Evolutionary conservation across 1,140 invertebrate genomes (phyloP), one percentile per base, ranked within the genome.

Genomic region (Drosophila arizonae): DNA sequence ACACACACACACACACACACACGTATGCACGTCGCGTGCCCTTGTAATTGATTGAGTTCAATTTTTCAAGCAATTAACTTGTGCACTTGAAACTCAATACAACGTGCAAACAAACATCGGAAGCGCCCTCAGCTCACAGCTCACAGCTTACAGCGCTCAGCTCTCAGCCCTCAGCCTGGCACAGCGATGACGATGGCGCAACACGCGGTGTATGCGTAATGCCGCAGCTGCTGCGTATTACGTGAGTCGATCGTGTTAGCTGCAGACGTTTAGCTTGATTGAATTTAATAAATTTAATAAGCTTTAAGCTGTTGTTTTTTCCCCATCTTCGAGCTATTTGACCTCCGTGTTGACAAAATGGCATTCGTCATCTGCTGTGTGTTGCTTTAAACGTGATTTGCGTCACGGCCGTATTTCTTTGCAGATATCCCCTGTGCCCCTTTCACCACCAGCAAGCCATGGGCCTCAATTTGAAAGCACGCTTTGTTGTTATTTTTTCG

Each of bases 21-120:
- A 30, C 36, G 21, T 6, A 24, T 33, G 21, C 54, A 45, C 11
- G 8, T 21, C 10, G 30, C 30, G 21, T 60, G 55, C 55, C 54
- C 64, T 50, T 75, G 36, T 56, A 79, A 77, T 88, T 88, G 84
- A 87, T 87, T 82, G 84, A 77, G 76, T 77, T 82, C 52, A 82
- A 88, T 87, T 87, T 87, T 87, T 87, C 79, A 87, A 68, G 76
- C 84, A 87, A 88, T 87, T 87, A 88, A 82, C 67, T 77, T 71
- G 52, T 67, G 51, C 84, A 82, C 84, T 88, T 68, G 67, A 82
- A 69, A 72, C 46, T 57, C 68, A 78, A 64, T 61, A 81, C 75
- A 73, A 67, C 72, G 75, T 67, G 79, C 72, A 81, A 81, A 77
- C 79, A 81, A 78, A 60, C 54, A 69, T 28, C n/a, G 45, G 17